Conservation (phyloP, 2,113 vertebrate genomes). For the Opisthocomus hoazin region DNA sequence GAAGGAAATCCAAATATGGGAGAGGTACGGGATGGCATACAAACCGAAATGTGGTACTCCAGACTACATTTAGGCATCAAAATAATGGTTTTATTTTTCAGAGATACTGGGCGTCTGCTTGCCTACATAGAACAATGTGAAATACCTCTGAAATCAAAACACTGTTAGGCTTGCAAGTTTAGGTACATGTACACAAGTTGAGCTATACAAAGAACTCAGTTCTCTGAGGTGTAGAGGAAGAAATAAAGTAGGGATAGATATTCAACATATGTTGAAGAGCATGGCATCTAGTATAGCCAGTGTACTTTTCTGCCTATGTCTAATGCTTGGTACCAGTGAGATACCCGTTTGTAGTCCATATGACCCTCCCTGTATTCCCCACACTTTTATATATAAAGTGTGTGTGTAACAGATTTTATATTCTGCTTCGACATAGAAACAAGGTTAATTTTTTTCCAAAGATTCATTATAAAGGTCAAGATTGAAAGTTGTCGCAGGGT, state of each 20-base stretch:
- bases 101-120: neutral
- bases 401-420: neutral
- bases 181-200: fast-evolving
- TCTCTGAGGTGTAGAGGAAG: neutral
- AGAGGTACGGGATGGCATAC: neutral
- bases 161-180: neutral
- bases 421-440: neutral
- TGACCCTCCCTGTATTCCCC: neutral
- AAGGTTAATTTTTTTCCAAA: neutral
- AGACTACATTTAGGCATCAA: neutral
- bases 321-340: neutral
- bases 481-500: neutral
- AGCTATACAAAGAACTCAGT: neutral
- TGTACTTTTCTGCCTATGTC: neutral
- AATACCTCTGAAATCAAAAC: neutral
- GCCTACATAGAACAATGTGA: neutral
- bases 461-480: neutral
- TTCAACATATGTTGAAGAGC: too few relatives aligned
- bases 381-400: neutral
- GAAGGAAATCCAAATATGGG: neutral
- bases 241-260: too few relatives aligned
- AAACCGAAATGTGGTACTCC: neutral
- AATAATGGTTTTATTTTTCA: neutral
- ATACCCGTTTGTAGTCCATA: neutral
- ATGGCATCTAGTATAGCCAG: neutral